Percentiles rank a stretch among this genome's conserved stretches.
These are phyloP conservation scores for Drosophila nigritarsus DNA, from an alignment of 2,888 invertebrate genomes.

Conservation along the genomic window DNA sequence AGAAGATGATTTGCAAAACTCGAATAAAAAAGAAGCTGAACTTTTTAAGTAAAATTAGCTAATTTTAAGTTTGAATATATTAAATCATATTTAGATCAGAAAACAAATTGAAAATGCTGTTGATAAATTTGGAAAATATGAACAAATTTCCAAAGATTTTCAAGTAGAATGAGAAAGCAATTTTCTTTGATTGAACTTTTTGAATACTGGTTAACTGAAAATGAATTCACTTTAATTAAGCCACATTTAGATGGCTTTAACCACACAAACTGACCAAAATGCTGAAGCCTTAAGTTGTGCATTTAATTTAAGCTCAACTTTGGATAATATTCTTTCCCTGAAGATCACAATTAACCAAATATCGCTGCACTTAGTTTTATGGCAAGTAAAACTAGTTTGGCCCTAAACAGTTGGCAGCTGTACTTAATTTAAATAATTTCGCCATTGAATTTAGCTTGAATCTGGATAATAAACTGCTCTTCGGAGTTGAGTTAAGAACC, in stretches of 20 bases:
- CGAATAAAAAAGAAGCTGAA: neutral
- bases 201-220: neutral
- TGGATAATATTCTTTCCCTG: no score
- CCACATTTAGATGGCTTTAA: neutral
- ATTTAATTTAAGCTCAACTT: neutral
- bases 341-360: neutral
- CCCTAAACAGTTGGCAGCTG: neutral
- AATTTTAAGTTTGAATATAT: neutral
- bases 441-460: neutral
- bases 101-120: neutral
- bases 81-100: neutral
- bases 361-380: neutral
- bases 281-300: neutral
- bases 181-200: neutral
- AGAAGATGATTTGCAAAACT: neutral
- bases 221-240: neutral
- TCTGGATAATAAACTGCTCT: conserved; percentile 2
- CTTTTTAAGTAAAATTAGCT: neutral
- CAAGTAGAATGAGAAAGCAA: neutral
- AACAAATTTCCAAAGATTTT: neutral
- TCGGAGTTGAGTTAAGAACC: neutral
- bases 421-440: neutral
- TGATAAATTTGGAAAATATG: neutral
- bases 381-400: neutral
- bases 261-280: neutral